Evolutionary conservation across 2,797 vertebrate species (phyloP).

Genomic region (Myiotriccus ornatus): DNA sequence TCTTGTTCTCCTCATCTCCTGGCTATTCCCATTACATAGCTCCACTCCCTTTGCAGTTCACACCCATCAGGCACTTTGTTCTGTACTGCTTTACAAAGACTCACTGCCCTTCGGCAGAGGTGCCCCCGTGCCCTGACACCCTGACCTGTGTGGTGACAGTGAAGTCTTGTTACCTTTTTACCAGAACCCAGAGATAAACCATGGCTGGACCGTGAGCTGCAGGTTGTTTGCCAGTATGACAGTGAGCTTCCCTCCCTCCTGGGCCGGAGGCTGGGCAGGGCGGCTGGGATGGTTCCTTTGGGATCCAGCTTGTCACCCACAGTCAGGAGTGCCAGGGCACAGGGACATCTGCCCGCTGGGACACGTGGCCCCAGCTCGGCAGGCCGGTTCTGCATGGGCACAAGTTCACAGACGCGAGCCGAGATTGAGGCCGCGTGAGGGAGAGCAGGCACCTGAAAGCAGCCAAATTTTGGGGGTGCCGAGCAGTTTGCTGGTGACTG

Average conservation of each 20-base stretch:
- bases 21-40: neutral
- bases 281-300: rapidly evolving
- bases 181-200: neutral
- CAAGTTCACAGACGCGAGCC: neutral
- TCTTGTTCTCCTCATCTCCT: neutral
- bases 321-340: rapidly evolving
- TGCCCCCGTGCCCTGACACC: rapidly evolving
- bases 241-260: neutral
- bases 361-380: rapidly evolving
- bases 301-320: rapidly evolving
- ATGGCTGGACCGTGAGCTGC: neutral
- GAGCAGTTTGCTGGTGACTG: rapidly evolving
- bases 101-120: neutral
- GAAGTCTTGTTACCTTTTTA: neutral
- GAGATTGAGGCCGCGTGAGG: rapidly evolving
- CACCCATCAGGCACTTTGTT: neutral
- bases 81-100: neutral
- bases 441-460: neutral
- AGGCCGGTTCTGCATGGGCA: rapidly evolving
- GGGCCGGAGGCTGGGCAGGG: neutral
- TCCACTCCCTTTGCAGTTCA: neutral
- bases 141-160: too few relatives aligned
- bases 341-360: rapidly evolving
- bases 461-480: rapidly evolving
- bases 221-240: neutral